Base-by-base conservation (phyloP, 2,888 invertebrate genomes). In the Drosophila percnosoma region DNA sequence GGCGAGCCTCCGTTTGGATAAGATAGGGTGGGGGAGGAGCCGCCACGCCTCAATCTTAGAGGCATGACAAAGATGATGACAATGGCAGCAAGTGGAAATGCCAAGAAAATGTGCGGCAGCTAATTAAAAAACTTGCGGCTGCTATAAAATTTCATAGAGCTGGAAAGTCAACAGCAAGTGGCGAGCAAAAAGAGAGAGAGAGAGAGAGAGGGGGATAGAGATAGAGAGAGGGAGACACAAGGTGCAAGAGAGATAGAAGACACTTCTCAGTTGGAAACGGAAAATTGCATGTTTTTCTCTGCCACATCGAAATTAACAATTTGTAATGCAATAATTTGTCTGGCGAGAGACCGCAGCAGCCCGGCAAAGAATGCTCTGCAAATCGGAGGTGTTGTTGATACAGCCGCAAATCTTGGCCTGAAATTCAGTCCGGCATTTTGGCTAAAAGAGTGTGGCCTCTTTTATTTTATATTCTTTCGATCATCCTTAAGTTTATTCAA, bases 71-170 rank as follows among this genome's bases (percentile, higher is more conserved):
- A 60, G 77, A 77, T 58, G 83, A 83, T 76, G 76, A 76, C 66
- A 67, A 73, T 54, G 72, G 61, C 60, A 63, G 73, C 80, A 73
- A 83, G 74, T 79, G 71, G 80, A 80, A 83, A 75, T 76, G 83
- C 75, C 86, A 87, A 71, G 78, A 80, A 85, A 85, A 82, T 87
- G 71, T 72, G 74, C 80, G 74, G 73, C 78, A 85, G 77, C 84
- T 85, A 85, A 85, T 85, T 85, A 86, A 83, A 83, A 83, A 83
- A 83, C 81, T 83, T 83, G 83, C 61, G 75, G 72, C 65, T 74
- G 72, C 65, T 70, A 75, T 83, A 77, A 74, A 75, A 81, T 79
- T 80, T 73, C 72, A 73, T 71, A 62, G 58, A 60, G 62, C 70
- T 49, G 52, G 8, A 67, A 75, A 64, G 53, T 59, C 62, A 65